phyloP scores from a whole-genome alignment of 2,113 vertebrate genomes.

The Cryptotis parvus region DNA sequence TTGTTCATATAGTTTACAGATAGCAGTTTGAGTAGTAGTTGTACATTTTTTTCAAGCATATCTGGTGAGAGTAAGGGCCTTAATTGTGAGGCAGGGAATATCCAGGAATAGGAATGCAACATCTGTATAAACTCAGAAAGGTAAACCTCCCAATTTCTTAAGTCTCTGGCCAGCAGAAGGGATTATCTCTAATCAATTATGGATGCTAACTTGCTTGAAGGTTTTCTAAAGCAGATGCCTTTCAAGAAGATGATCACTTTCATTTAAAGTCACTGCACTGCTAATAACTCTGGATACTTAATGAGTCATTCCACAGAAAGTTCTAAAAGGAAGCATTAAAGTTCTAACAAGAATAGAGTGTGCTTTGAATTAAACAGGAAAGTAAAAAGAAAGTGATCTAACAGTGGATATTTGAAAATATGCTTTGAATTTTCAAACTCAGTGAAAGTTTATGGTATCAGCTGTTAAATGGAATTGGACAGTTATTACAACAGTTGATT shows the following conservation, averaged over 20 bases:
- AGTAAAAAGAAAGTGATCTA: background rate
- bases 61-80: background rate
- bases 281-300: background rate
- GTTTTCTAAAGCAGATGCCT: background rate
- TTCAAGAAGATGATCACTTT: background rate
- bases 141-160: background rate
- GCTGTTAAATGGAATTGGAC: background rate
- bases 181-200: background rate
- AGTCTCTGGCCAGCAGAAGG: background rate
- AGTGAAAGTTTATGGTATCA: background rate
- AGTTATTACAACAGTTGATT: background rate
- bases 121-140: background rate
- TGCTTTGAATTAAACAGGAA: background rate
- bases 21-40: background rate
- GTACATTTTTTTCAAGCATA: background rate
- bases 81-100: background rate
- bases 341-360: background rate
- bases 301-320: background rate
- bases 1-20: background rate
- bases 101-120: background rate
- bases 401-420: background rate
- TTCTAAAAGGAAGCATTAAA: background rate
- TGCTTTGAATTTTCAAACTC: slow-evolving; percentile 6
- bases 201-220: background rate
- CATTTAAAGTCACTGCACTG: background rate